phyloP scores from a whole-genome alignment of 92 coral and sea anemone species.

The Scolanthus callimorphus region DNA sequence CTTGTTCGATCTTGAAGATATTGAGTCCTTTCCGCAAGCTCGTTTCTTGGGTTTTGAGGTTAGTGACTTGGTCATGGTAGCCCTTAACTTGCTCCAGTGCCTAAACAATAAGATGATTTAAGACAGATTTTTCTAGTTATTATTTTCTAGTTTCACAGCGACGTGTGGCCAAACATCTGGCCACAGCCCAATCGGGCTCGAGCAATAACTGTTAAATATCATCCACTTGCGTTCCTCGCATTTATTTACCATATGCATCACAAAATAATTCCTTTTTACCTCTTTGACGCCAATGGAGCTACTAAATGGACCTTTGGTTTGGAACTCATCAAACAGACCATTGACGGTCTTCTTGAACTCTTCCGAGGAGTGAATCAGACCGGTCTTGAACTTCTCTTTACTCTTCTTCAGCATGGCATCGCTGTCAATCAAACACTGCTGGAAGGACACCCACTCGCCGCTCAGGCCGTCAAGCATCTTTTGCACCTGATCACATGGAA shows the following conservation, averaged over 20 bases:
- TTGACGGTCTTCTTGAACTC: constrained; percentile 96
- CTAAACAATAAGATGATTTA: too few species aligned
- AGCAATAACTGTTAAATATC: too few species aligned
- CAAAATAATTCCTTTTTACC: too few species aligned
- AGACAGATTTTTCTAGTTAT: too few species aligned
- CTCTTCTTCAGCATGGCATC: constrained; percentile 98
- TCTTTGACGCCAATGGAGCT: constrained; percentile 78
- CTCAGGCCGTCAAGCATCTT: constrained; percentile 90
- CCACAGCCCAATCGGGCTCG: too few species aligned
- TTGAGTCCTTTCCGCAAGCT: constrained; percentile 81
- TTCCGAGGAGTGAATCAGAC: constrained; percentile 91
- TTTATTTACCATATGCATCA: too few species aligned
- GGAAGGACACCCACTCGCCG: constrained; percentile 97
- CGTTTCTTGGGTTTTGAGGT: constrained; percentile 86
- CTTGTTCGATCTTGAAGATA: constrained; percentile 97
- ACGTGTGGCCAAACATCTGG: too few species aligned
- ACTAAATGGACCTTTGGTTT: constrained; percentile 83
- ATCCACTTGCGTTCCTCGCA: too few species aligned
- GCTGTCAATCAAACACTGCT: constrained; percentile 97
- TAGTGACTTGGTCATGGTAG: constrained; percentile 80
- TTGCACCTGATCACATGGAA: too few species aligned
- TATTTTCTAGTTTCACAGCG: too few species aligned
- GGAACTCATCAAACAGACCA: constrained; percentile 87
- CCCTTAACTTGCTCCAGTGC: constrained; percentile 82
- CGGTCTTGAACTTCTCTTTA: constrained; percentile 97